Evolutionary conservation across 2,888 invertebrate species (phyloP), one percentile per base, ranked within the genome.

Genomic region (Beris chalybata): DNA sequence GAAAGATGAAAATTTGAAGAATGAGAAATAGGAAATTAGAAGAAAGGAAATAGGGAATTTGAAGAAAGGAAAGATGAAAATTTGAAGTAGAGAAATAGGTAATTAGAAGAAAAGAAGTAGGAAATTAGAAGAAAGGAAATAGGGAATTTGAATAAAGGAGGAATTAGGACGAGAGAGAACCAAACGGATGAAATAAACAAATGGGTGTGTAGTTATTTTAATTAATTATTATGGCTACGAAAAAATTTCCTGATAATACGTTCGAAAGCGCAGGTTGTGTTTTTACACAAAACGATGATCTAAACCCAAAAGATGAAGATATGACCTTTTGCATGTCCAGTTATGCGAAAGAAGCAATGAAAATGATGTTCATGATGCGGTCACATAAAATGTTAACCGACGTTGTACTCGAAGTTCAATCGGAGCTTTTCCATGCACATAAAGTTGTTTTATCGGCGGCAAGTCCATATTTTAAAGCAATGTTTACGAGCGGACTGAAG

Each of bases 401-500:
- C 77, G 91, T 92, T 59, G 84, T 90, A 66, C 79, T 92, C 67
- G 91, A 92, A 82, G 94, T 94, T 15, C 94, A 92, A 63, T 85
- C 87, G 38, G 93, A 95, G 78, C 80, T 90, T 11, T 93, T 94
- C 78, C 89, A 91, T 74, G 94, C 92, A 0, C 95, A 95, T 79
- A 91, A 93, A 82, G 89, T 95, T 11, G 91, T 95, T 5, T 82
- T 95, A 29, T 93, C 95, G 0, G 93, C 94, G 1, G 93, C 93
- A 67, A 94, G 93, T 81, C 94, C 95, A 1, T 96, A 95, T 78
- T 96, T 96, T 77, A 81, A 90, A 86, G 95, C 95, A 63, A 96
- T 96, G 95, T 96, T 96, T 81, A 95, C 95, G 0, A 92, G 94
- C 70, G 95, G 95, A 2, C 84, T 95, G 70, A 90, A 91, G 73